Evolutionary conservation across 2,113 vertebrate genomes (phyloP), one percentile per base, ranked within the genome.

Genomic region (Pseudorhombus dupliciocellatus): DNA sequence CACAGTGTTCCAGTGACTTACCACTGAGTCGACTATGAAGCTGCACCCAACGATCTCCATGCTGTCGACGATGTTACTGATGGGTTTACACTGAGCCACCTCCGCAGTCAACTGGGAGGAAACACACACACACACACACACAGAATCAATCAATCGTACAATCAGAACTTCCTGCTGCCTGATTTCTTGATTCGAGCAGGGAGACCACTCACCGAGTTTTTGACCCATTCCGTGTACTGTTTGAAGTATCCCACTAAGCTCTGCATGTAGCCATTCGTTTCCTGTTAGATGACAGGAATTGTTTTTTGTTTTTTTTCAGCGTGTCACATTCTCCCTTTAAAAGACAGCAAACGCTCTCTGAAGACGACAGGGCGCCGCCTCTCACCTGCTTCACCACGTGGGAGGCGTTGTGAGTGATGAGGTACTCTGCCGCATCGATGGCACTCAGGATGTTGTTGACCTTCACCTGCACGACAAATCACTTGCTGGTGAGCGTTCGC

Each of bases 21-120:
- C 98, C 96, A 98, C 84, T 68, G 98, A 98, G 80, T 97, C 92
- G 0, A 93, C 61, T 30, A 97, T 56, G 79, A 95, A 97, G 90
- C 94, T 93, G 90, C 98, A 99, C 9, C 92, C 92, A 69, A 97
- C 90, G 30, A 98, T 94, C 75, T 95, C 93, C 60, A 96, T 65
- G 8, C 92, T 96, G 84, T 99, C 97, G 71, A 99, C 81, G 0
- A 94, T 90, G 18, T 96, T 99, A 81, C 95, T 95, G 89, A 97
- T 84, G 5, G 97, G 97, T 77, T 96, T 98, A 91, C 98, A 99
- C 64, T 94, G 90, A 7, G 95, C 95, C 51, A 99, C 93, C 51
- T 97, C 93, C 86, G 91, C 79, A 5, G 86, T 87, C 75, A 99
- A 77, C 98, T 99, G 79, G 25, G 60, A 58, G 22, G 24, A 18